Evolutionary conservation across 2,888 invertebrate genomes (phyloP).

Genomic region (Charanyca ferruginea): DNA sequence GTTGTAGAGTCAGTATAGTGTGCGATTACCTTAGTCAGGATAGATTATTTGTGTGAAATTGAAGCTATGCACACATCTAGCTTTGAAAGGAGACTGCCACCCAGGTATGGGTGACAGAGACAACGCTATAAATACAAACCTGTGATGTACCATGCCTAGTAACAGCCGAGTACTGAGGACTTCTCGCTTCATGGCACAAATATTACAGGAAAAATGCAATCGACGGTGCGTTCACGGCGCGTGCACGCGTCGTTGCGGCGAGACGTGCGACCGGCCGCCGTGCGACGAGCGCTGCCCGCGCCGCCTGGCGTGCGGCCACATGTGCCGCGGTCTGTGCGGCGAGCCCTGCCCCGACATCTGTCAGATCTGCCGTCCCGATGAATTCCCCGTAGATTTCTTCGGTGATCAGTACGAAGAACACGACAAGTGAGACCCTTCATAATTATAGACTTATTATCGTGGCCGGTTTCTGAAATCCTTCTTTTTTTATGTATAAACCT

Average conservation of each 20-base stretch:
- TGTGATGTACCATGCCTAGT: too few relatives aligned
- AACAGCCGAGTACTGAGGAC: too few relatives aligned
- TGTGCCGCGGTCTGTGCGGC: conserved; percentile 94
- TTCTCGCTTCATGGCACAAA: background rate
- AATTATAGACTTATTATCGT: too few relatives aligned
- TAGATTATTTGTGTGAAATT: too few relatives aligned
- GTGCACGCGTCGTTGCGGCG: conserved; percentile 86
- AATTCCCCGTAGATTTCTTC: conserved; percentile 83
- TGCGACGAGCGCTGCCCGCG: conserved; percentile 83
- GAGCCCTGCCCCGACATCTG: conserved; percentile 93
- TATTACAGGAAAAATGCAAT: conserved; percentile 80
- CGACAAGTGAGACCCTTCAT: conserved; percentile 85
- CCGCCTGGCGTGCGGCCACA: conserved; percentile 89
- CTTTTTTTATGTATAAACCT: too few relatives aligned
- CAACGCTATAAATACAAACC: too few relatives aligned
- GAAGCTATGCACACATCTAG: too few relatives aligned
- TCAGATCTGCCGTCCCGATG: conserved; percentile 89
- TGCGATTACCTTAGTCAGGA: too few relatives aligned
- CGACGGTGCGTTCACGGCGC: conserved; percentile 86
- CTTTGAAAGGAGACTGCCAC: too few relatives aligned
- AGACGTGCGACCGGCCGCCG: conserved; percentile 83
- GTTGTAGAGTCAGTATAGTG: too few relatives aligned
- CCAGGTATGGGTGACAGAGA: too few relatives aligned
- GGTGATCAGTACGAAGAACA: conserved; percentile 85
- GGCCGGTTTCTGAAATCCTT: too few relatives aligned